Base-by-base conservation (phyloP, 2,888 invertebrate species). In the Metallyticus violacea region DNA sequence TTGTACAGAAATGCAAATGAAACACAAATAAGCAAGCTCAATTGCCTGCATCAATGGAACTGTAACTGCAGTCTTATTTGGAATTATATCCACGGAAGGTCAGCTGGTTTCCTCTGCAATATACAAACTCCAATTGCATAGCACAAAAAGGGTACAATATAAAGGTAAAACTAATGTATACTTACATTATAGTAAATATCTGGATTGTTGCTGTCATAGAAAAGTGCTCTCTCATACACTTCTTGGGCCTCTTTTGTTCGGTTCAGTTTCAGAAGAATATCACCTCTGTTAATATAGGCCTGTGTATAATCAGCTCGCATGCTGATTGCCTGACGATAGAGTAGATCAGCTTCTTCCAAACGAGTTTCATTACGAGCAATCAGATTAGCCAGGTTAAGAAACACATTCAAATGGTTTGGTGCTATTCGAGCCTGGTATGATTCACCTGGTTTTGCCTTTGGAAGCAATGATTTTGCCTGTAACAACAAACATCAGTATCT, bases 261-360 rank as follows among this genome's bases (percentile, higher is more conserved):
- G 92, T 98, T 98, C 90, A 99, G 93, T 92, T 98, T 98, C 91
- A 99, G 97, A 89, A 99, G 94, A 90, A 99, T 97, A 92, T 99
- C 99, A 0, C 99, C 99, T 86, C 99, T 95, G 93, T 99, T 99
- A 89, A 99, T 99, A 91, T 99, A 99, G 7, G 99, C 99, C 91
- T 98, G 97, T 0, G 97, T 95, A 91, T 98, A 98, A 93, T 99
- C 99, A 0, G 98, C 96, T 89, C 99, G 93, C 99, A 99, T 99
- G 91, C 98, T 98, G 89, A 99, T 99, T 15, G 99, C 99, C 92
- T 98, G 98, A 88, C 98, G 93, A 91, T 99, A 98, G 82, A 99
- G 92, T 94, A 97, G 94, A 92, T 99, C 99, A 0, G 99, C 99
- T 92, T 99, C 99, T 91, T 97, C 97, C 86, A 99, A 92, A 86